phyloP scores from a whole-genome alignment of 2,888 invertebrate genomes.

The Pycnomerus fuliginosus region DNA sequence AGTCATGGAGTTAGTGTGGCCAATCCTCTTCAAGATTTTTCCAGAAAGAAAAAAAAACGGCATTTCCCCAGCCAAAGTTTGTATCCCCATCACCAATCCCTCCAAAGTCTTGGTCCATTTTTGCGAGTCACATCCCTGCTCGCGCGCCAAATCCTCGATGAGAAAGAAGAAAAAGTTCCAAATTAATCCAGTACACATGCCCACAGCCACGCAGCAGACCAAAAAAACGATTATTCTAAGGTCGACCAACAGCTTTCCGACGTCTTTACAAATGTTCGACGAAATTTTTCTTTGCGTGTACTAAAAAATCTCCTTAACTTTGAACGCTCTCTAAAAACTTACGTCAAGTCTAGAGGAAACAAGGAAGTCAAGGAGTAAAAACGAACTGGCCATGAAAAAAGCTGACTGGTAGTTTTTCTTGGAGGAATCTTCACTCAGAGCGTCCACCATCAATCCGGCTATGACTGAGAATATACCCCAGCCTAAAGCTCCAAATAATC shows the following conservation, averaged over 20 bases:
- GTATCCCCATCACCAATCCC: conserved; percentile 52
- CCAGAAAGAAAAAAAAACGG: conserved; percentile 86
- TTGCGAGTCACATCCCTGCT: conserved; percentile 48
- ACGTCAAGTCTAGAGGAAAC: conserved; percentile 67
- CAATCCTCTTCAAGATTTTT: conserved; percentile 73
- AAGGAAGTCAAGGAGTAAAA: conserved; percentile 65
- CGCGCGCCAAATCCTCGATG: conserved; percentile 68
- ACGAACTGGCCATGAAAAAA: conserved; percentile 71
- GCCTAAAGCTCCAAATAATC: conserved; percentile 86
- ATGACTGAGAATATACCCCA: conserved; percentile 78
- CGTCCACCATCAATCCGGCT: conserved; percentile 76
- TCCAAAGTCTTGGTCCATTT: conserved; percentile 54
- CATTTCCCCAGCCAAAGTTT: conserved; percentile 81
- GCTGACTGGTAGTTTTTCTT: conserved; percentile 77
- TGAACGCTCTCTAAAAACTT: conserved; percentile 25
- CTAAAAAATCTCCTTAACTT: conserved; percentile 58
- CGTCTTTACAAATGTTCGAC: conserved; percentile 66
- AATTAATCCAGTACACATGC: conserved; percentile 79
- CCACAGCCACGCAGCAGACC: conserved; percentile 77
- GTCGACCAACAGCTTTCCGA: conserved; percentile 66
- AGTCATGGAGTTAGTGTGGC: conserved; percentile 81
- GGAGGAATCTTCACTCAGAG: conserved; percentile 63
- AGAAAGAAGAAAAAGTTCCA: conserved; percentile 91
- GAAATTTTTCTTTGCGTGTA: conserved; percentile 65
- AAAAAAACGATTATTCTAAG: conserved; percentile 72